These are phyloP conservation scores for Paralichthys olivaceus DNA, from an alignment of 2,113 vertebrate species.

Conservation along the genomic window DNA sequence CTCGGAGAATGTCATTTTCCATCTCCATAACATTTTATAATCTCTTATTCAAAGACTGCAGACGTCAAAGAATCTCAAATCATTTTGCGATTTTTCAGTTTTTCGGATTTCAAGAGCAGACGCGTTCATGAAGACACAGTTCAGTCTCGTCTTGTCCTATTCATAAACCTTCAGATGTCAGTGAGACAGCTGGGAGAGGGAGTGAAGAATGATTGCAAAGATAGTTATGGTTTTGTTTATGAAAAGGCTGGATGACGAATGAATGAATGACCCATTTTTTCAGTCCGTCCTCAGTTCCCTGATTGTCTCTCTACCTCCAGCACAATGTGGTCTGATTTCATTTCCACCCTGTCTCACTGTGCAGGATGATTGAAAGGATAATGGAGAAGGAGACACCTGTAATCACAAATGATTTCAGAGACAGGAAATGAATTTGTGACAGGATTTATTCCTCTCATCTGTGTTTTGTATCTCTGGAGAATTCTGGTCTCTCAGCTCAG, in stretches of 20 bases:
- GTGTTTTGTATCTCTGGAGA: neutral
- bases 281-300: conserved; percentile 3
- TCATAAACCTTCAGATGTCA: conserved; percentile 2
- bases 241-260: conserved; percentile 28
- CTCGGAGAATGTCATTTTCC: neutral
- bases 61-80: conserved; percentile 19
- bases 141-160: conserved; percentile 14
- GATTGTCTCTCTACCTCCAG: conserved; percentile 29
- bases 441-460: conserved; percentile 53
- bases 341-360: conserved; percentile 1
- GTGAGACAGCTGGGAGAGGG: neutral
- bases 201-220: neutral
- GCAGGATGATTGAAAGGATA: conserved; percentile 42
- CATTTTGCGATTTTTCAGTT: neutral
- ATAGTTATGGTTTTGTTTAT: conserved; percentile 20
- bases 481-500: neutral
- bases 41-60: conserved; percentile 21
- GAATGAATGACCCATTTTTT: conserved; percentile 52
- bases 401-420: conserved; percentile 36
- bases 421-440: conserved; percentile 56
- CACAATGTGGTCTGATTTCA: conserved; percentile 64
- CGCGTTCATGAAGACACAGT: neutral
- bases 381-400: conserved; percentile 39
- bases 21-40: conserved; percentile 17
- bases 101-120: neutral